Percentiles rank a stretch among this genome's conserved stretches.
Evolutionary conservation across 2,113 vertebrate genomes (phyloP).

Genomic region (Lycaon pictus): DNA sequence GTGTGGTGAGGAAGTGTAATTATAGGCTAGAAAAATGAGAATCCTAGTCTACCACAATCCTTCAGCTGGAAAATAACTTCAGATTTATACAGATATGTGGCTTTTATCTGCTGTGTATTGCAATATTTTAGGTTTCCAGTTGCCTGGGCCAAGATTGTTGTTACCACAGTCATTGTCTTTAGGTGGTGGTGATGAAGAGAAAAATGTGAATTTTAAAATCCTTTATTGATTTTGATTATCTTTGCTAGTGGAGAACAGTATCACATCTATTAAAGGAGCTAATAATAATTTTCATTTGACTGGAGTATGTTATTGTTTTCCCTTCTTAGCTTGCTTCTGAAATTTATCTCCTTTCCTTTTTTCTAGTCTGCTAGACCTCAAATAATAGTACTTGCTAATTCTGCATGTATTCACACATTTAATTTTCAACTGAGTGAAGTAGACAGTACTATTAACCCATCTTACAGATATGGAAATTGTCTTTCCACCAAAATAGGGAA

Average conservation of each 20-base stretch:
- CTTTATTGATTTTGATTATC: background rate
- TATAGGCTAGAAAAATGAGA: background rate
- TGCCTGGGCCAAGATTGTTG: background rate
- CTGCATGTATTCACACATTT: background rate
- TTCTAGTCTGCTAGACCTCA: background rate
- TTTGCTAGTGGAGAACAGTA: background rate
- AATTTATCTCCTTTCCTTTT: background rate
- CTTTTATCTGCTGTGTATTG: background rate
- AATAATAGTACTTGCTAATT: background rate
- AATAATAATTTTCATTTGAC: conserved; percentile 21
- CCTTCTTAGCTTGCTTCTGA: conserved; percentile 18
- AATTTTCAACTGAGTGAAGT: background rate
- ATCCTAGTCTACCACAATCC: background rate
- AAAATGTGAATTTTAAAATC: background rate
- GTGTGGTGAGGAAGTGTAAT: background rate
- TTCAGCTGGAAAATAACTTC: background rate
- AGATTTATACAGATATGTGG: background rate
- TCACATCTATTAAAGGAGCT: background rate
- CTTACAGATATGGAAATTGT: background rate
- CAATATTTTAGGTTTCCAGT: background rate
- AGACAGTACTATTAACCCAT: background rate
- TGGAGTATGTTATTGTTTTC: background rate
- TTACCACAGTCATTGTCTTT: background rate
- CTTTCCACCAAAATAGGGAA: background rate
- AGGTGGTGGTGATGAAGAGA: background rate